Evolutionary conservation across 2,113 vertebrate species (phyloP).

Genomic region (Perognathus longimembris): DNA sequence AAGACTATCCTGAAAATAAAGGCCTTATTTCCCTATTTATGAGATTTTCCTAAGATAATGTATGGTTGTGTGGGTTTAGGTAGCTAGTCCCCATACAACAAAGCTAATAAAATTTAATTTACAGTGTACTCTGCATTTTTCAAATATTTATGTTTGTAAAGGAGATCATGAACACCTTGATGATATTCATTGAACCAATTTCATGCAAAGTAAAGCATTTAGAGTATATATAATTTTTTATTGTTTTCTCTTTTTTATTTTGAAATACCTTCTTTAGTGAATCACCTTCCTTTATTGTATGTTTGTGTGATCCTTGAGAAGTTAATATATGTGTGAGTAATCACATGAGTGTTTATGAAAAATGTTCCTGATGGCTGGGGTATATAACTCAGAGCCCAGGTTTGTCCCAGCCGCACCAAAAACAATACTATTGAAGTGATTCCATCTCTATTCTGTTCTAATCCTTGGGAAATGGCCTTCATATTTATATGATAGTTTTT

Average conservation of each 20-base stretch:
- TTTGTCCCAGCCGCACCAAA: constrained; percentile 70
- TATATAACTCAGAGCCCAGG: neutral
- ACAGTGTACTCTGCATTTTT: neutral
- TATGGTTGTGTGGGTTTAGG: neutral
- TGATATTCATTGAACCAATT: constrained; percentile 51
- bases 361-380: neutral
- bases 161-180: neutral
- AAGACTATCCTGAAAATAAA: constrained; percentile 59
- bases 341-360: constrained; percentile 68
- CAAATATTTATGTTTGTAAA: neutral
- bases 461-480: constrained; percentile 82
- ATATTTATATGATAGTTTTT: constrained; percentile 66
- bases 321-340: constrained; percentile 23
- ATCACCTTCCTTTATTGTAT: too few relatives aligned
- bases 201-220: constrained; percentile 20
- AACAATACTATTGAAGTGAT: too few relatives aligned
- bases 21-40: constrained; percentile 46
- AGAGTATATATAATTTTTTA: constrained; percentile 36
- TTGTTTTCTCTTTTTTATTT: too few relatives aligned
- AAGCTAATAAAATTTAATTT: constrained; percentile 22
- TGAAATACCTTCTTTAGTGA: too few relatives aligned
- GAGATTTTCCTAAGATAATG: constrained; percentile 55
- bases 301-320: too few relatives aligned
- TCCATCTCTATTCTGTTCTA: constrained; percentile 63
- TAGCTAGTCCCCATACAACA: neutral